Conservation (phyloP, 2,797 vertebrate species). For the Emys orbicularis region DNA sequence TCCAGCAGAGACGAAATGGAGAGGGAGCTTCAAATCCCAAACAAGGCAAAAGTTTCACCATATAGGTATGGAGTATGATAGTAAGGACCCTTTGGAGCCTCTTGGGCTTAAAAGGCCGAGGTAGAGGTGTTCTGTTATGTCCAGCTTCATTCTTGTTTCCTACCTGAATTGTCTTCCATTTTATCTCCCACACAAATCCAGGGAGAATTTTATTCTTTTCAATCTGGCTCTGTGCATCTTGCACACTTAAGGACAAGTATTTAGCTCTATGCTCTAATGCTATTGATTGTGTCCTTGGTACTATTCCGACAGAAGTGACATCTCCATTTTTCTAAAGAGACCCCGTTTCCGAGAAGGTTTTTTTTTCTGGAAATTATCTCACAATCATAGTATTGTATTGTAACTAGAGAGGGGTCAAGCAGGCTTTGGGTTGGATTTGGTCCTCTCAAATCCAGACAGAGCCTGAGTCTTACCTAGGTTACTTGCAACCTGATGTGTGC, state of each 20-base stretch:
- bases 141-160: background rate
- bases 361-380: background rate
- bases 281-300: background rate
- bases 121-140: background rate
- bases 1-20: conserved; percentile 58
- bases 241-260: background rate
- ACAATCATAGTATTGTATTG: too few species aligned
- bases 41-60: conserved; percentile 63
- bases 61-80: conserved; percentile 74
- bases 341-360: too few species aligned
- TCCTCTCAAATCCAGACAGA: too few species aligned
- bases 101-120: background rate
- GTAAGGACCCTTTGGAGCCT: background rate
- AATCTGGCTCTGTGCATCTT: background rate
- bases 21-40: conserved; percentile 18
- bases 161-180: background rate
- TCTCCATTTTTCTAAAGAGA: background rate
- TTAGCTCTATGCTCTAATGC: background rate
- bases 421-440: too few species aligned
- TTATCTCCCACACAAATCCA: background rate
- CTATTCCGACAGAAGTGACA: background rate
- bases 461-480: too few species aligned
- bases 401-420: too few species aligned
- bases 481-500: background rate
- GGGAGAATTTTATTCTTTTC: background rate